Conservation (phyloP, 2,888 invertebrate genomes). For the Orchesellides sinensis region DNA sequence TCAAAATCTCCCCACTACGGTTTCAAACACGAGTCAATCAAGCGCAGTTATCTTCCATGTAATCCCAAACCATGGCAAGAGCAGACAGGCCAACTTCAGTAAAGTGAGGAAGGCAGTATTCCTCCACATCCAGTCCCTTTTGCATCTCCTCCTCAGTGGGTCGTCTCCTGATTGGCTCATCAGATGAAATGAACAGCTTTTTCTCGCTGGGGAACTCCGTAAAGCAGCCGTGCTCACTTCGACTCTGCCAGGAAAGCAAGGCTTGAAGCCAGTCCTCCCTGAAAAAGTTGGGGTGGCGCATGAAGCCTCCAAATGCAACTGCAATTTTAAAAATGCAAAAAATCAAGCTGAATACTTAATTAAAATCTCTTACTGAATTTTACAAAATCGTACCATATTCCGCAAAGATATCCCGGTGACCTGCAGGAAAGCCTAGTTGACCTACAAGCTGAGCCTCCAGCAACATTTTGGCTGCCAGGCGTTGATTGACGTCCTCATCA, state of each 20-base stretch:
- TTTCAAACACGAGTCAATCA: not conserved
- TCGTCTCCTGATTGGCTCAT: not conserved
- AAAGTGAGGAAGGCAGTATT: not conserved
- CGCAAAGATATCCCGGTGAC: slow-evolving; percentile 54
- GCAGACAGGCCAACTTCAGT: not conserved
- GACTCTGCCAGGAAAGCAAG: slow-evolving; percentile 77
- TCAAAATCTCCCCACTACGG: too few species aligned
- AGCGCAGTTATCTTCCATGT: not conserved
- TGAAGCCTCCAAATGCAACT: slow-evolving; percentile 79
- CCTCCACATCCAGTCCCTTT: not conserved
- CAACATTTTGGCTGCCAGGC: slow-evolving; percentile 52
- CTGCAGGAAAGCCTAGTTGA: slow-evolving; percentile 22
- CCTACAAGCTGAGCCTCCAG: slow-evolving; percentile 56
- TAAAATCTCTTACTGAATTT: not conserved
- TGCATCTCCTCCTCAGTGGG: not conserved
- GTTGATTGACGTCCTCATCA: not conserved
- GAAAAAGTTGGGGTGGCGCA: slow-evolving; percentile 78
- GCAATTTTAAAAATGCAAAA: too few species aligned
- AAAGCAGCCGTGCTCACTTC: slow-evolving; percentile 24
- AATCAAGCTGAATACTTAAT: not conserved
- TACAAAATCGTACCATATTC: slow-evolving; percentile 53
- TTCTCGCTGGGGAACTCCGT: not conserved
- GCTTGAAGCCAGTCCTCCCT: slow-evolving; percentile 76
- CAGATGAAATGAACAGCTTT: not conserved
- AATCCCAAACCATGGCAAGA: not conserved